Base-by-base conservation (phyloP, 2,113 vertebrate species). In the Etheostoma cragini region DNA sequence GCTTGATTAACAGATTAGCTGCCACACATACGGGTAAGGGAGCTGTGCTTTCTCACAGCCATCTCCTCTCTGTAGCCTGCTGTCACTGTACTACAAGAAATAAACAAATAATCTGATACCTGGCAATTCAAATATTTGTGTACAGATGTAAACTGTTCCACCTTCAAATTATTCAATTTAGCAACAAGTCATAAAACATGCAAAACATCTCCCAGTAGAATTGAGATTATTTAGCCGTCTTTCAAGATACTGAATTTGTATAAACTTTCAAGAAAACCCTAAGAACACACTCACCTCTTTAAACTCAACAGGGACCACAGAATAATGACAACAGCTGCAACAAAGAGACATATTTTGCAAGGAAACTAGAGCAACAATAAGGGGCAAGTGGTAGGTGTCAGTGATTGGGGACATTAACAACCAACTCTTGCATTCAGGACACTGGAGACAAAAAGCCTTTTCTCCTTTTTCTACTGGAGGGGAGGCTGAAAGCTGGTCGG, bases 1-100 rank as follows among this genome's bases (percentile, higher is more conserved):
- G 46, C 67, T 76, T 78, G 81, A 90, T 93, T 90, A 90, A 76
- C 24, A 75, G 92, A 92, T 93, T 93, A 91, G 78, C 65, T 35
- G 46, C 62, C 84, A 83, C 58, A 86, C 78, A 83, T 74, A 80
- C 21, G 30, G 71, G 16, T 74, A 24, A 64, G 33, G 11, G 56
- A 85, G 78, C 76, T 35, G 30, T 26, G 63, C 72, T 83, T 30
- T 83, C 65, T 52, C 58, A 42, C 12, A 70, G 66, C 61, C 45
- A 8, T 63, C 60, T 69, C 57, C 6, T 14, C 67, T 67, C 12
- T 47, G 53, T 21, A 12, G 71, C 22, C 47, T 50, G 47, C 56
- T 62, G 58, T 47, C 35, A 68, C 46, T 54, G 60, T 15, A 52
- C 30, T 14, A 38, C 69, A 75, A 26, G 15, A 64, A 57, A 50